phyloP scores from a whole-genome alignment of 2,888 invertebrate species.

The Ochropleura plecta region DNA sequence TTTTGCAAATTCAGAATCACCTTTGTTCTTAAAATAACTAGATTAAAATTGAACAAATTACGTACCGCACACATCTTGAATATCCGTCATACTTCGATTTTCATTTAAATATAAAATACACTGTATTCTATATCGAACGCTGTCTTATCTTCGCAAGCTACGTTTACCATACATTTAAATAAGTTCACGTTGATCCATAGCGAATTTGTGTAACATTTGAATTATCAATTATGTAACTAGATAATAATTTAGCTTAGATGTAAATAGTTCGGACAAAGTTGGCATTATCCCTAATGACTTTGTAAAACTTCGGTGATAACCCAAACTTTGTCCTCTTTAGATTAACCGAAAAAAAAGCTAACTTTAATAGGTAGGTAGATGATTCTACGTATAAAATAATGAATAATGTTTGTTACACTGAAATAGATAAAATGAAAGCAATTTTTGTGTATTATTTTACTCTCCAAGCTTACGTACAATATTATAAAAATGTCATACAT shows the following conservation, averaged over 20 bases:
- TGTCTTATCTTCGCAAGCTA: conserved; percentile 16
- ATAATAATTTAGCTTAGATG: conserved; percentile 68
- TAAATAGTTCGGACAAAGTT: conserved; percentile 70
- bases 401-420: conserved; percentile 89
- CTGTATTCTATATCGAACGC: conserved; percentile 37
- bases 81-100: conserved; percentile 20
- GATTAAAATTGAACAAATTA: conserved; percentile 6
- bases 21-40: background rate
- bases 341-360: conserved; percentile 76
- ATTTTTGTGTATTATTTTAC: conserved; percentile 68
- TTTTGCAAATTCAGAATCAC: background rate
- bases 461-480: background rate
- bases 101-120: conserved; percentile 13
- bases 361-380: conserved; percentile 83
- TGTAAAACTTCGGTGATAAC: conserved; percentile 65
- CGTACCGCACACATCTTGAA: background rate
- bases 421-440: conserved; percentile 85
- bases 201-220: conserved; percentile 56
- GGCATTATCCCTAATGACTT: conserved; percentile 55
- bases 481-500: no score
- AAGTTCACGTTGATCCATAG: conserved; percentile 54
- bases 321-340: conserved; percentile 76
- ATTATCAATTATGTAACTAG: conserved; percentile 64
- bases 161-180: conserved; percentile 47
- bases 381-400: conserved; percentile 77